Conservation (phyloP, 1,140 invertebrate genomes). For the Leptonema lineaticorne region DNA sequence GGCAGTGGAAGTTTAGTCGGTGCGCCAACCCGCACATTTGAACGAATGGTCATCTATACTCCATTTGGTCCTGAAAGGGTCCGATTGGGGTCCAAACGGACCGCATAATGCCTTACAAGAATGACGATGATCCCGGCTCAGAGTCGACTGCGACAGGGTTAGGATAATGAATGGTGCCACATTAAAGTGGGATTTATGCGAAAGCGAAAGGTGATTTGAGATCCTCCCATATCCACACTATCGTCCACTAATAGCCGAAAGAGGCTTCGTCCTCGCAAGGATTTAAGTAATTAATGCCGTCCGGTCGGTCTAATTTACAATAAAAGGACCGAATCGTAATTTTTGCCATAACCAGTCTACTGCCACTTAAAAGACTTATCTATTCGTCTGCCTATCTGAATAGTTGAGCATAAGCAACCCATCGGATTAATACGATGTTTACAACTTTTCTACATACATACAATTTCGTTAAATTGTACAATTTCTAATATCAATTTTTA, state of each 20-base stretch:
- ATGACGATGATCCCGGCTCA: slow-evolving; percentile 30
- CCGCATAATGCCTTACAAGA: slow-evolving; percentile 31
- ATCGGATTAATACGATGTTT: too few species aligned
- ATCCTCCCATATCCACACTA: not conserved
- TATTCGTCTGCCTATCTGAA: too few species aligned
- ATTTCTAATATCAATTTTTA: too few species aligned
- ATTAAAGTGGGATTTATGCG: slow-evolving; percentile 35
- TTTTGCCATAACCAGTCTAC: too few species aligned
- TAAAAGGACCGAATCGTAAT: not conserved
- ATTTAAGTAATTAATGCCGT: slow-evolving; percentile 32
- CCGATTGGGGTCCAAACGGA: slow-evolving; percentile 24
- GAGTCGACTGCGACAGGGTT: slow-evolving; percentile 22
- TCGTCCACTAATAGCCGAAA: not conserved
- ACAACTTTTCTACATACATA: too few species aligned
- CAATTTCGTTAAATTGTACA: too few species aligned
- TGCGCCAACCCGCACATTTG: not conserved
- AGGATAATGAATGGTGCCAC: slow-evolving; percentile 27
- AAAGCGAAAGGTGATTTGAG: slow-evolving; percentile 32
- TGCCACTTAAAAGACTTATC: too few species aligned
- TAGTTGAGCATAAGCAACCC: too few species aligned
- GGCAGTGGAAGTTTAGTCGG: too few species aligned
- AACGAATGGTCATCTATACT: slow-evolving; percentile 14
- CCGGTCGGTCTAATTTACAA: not conserved
- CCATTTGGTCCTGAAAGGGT: slow-evolving; percentile 26
- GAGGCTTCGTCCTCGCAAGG: slow-evolving; percentile 11